Conservation (phyloP, 2,797 vertebrate genomes). For the Karalla daura region DNA sequence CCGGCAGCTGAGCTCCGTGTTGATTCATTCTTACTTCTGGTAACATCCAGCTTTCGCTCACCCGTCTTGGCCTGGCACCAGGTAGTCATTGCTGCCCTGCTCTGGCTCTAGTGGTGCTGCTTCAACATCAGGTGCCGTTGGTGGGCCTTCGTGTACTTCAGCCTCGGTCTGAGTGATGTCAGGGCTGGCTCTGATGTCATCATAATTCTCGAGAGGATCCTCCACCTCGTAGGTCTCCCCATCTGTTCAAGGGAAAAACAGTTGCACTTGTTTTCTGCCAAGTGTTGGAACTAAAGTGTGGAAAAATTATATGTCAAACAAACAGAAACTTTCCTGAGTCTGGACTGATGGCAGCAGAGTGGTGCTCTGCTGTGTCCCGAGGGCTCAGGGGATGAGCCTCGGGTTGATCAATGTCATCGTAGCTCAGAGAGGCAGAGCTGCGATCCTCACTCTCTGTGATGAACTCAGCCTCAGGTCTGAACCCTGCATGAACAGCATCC, state of each 20-base stretch:
- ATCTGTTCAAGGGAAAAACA: conserved; percentile 37
- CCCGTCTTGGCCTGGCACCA: conserved; percentile 45
- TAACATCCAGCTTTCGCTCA: conserved; percentile 46
- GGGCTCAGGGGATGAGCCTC: conserved; percentile 9
- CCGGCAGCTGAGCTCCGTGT: not conserved
- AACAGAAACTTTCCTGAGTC: conserved; percentile 27
- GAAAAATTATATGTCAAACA: not conserved
- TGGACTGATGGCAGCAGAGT: not conserved
- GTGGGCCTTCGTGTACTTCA: conserved; percentile 28
- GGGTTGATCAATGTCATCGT: conserved; percentile 69
- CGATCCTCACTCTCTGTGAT: not conserved
- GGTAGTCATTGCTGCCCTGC: conserved; percentile 35
- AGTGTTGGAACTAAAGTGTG: not conserved
- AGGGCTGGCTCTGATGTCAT: conserved; percentile 59
- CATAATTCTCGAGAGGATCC: conserved; percentile 60
- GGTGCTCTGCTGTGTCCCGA: not conserved
- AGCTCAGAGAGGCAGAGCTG: conserved; percentile 53
- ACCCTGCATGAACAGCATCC: conserved; percentile 20
- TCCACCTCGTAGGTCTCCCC: conserved; percentile 61
- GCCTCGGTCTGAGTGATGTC: conserved; percentile 22
- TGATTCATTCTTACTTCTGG: not conserved
- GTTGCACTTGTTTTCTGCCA: not conserved
- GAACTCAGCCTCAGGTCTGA: conserved; percentile 11
- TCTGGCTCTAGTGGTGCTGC: not conserved
- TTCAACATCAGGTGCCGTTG: not conserved